Evolutionary conservation across 2,888 invertebrate genomes (phyloP), one percentile per base, ranked within the genome.

Genomic region (Oscheius sp.): DNA sequence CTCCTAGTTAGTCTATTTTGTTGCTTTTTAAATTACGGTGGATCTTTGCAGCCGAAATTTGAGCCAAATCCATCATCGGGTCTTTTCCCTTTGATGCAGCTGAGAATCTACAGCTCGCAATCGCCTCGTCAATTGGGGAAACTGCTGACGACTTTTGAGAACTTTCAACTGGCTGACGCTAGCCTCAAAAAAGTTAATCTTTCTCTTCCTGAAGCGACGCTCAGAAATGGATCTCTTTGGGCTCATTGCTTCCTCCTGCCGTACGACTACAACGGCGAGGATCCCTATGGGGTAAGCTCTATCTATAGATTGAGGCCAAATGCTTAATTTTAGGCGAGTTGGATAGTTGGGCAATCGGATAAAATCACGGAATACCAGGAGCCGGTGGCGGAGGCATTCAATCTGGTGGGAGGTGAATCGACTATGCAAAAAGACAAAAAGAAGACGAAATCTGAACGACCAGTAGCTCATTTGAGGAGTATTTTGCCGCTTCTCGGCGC

Each of bases 181-280:
- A 66, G 67, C 27, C 25, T 48, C 12, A 66, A 33, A 20, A 66
- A 70, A 42, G 65, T 70, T 3, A 89, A 89, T 64, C 87, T 95
- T 64, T 90, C 91, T 74, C 89, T 95, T 75, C 93, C 94, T 3
- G 87, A 88, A 25, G 91, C 91, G 87, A 93, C 92, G 0, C 90
- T 92, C 15, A 91, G 91, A 69, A 96, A 96, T 90, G 96, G 95
- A 0, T 92, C 92, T 5, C 87, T 96, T 52, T 92, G 90, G 85
- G 90, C 94, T 85, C 93, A 94, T 87, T 90, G 92, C 1, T 90
- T 92, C 55, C 85, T 93, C 37, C 90, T 91, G 20, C 90, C 89
- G 31, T 82, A 84, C 2, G 71, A 76, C 17, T 78, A 65, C 58
- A 57, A 70, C 3, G 77, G 67, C 6, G 46, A 34, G 2, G 74